Percentiles rank a stretch among this genome's conserved stretches.
Evolutionary conservation across 2,113 vertebrate species (phyloP).

Genomic region (Petrocephalus zakoni): DNA sequence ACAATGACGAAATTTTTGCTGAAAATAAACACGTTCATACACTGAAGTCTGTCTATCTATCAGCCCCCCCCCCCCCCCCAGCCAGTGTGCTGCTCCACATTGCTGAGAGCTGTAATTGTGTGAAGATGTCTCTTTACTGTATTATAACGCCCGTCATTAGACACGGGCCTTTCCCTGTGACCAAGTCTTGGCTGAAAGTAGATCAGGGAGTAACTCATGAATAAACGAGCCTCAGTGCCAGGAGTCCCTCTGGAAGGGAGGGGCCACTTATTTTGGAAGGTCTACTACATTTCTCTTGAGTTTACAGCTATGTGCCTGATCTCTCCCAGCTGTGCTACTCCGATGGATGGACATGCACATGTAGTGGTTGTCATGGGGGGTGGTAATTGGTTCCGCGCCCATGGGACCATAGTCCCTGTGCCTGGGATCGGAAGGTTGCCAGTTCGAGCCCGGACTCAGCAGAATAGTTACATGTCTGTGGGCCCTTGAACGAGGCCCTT

Average conservation of each 20-base stretch:
- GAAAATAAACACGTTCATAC: background rate
- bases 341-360: background rate
- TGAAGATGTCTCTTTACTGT: background rate
- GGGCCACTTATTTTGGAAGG: background rate
- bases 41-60: background rate
- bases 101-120: background rate
- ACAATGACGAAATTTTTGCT: background rate
- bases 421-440: background rate
- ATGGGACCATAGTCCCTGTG: too few species aligned
- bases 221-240: background rate
- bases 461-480: background rate
- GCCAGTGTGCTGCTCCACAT: background rate
- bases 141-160: background rate
- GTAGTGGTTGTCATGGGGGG: background rate
- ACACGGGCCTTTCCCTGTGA: background rate
- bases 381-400: background rate
- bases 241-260: background rate
- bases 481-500: background rate
- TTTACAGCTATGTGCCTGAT: background rate
- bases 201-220: background rate
- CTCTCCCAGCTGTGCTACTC: too few species aligned
- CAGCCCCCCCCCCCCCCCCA: background rate
- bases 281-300: background rate
- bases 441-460: background rate
- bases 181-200: background rate